phyloP scores from a whole-genome alignment of 2,888 invertebrate species.

The Anthophora plumipes region DNA sequence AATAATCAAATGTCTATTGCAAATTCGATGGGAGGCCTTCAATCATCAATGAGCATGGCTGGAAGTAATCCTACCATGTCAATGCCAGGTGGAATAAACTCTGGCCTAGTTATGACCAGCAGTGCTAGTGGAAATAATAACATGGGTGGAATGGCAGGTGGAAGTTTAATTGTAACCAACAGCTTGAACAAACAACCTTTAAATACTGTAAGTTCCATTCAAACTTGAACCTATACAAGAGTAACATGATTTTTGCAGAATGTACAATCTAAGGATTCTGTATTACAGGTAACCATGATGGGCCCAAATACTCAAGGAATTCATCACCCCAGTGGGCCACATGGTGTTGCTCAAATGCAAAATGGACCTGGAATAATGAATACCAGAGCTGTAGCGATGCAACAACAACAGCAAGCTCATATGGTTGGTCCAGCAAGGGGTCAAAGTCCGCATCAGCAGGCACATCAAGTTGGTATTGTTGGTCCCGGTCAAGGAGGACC shows the following conservation, averaged over 20 bases:
- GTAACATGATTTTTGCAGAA: background rate
- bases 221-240: background rate
- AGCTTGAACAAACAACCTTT: conserved; percentile 91
- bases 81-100: conserved; percentile 83
- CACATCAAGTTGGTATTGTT: conserved; percentile 84
- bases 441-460: conserved; percentile 84
- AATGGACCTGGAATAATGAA: conserved; percentile 91
- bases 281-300: conserved; percentile 86
- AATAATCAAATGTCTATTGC: conserved; percentile 84
- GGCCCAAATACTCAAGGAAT: conserved; percentile 84
- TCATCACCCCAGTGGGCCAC: conserved; percentile 81
- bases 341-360: conserved; percentile 86
- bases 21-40: conserved; percentile 85
- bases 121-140: conserved; percentile 87
- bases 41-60: conserved; percentile 88
- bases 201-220: conserved; percentile 76
- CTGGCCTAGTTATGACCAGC: conserved; percentile 93
- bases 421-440: conserved; percentile 81
- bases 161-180: conserved; percentile 90
- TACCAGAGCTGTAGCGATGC: conserved; percentile 85
- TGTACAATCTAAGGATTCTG: background rate
- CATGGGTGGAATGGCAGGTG: conserved; percentile 89
- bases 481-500: conserved; percentile 86
- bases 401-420: conserved; percentile 82
- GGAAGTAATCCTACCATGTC: conserved; percentile 82